Evolutionary conservation across 1,140 invertebrate genomes (phyloP), one percentile per base, ranked within the genome.

Genomic region (Drosophila tropicalis): DNA sequence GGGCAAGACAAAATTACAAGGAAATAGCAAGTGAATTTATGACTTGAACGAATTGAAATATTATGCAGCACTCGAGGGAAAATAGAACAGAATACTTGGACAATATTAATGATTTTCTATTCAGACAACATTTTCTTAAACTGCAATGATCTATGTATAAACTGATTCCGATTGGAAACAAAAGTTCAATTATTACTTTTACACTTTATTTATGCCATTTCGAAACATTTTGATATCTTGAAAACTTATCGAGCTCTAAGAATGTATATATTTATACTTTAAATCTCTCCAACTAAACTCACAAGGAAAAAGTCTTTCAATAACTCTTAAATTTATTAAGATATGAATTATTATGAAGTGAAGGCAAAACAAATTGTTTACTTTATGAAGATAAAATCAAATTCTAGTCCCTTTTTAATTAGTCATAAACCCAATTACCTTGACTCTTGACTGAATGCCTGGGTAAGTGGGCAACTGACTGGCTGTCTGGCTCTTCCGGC

Each of bases 321-420:
- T 1, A 19, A 19, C 0, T 51, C 5, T 5, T 51, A 51, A 10
- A 51, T 51, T 22, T 19, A 51, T 51, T 22, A 51, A 51, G 44
- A 51, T 51, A 51, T 51, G 44, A 51, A 51, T 22, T 19, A 22
- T 51, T 51, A 22, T 22, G 9, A 51, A 51, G 25, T 7, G 13
- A 56, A n/a, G n/a, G 22, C 5, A 29, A 29, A n/a, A 13, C 22
- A 56, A 56, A 32, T 56, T 56, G 25, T 56, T 56, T 22, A 51
- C 13, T 56, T n/a, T 56, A 32, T 32, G 15, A 36, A 36, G 29
- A 40, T 34, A 34, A 60, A 12, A 36, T 39, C 34, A 15, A 51
- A 36, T 61, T 61, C 58, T 10, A 61, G 15, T 17, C 58, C 25
- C 10, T 39, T 61, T 40, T 61, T 39, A 61, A 41, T 61, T 61